Conservation (phyloP, 2,888 invertebrate genomes). For the Diplolepis rosae region DNA sequence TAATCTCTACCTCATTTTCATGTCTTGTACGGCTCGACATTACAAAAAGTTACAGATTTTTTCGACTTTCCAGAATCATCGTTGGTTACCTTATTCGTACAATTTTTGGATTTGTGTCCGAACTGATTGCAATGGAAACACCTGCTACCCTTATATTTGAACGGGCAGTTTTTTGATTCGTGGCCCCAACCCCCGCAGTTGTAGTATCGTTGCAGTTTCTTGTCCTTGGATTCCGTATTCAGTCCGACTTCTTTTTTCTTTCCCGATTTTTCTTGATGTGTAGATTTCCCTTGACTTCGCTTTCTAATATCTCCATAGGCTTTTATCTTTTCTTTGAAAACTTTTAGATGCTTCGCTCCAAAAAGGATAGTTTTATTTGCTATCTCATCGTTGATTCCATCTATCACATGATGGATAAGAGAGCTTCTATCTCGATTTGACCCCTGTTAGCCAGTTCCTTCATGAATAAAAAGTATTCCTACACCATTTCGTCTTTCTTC, state of each 20-base stretch:
- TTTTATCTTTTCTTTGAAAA: no score
- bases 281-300: conserved; percentile 30
- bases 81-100: neutral
- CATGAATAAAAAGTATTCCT: no score
- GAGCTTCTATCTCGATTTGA: conserved; percentile 29
- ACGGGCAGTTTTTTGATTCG: conserved; percentile 12
- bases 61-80: neutral
- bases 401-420: conserved; percentile 42
- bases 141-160: neutral
- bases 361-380: conserved; percentile 37
- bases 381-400: conserved; percentile 40
- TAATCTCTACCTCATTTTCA: neutral
- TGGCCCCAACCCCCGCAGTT: conserved; percentile 33
- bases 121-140: neutral
- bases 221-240: neutral
- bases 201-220: neutral
- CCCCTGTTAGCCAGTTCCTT: conserved; percentile 30
- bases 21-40: neutral
- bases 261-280: conserved; percentile 30
- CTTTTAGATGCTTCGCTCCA: conserved; percentile 31
- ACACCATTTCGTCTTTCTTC: conserved; percentile 34
- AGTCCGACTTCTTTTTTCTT: neutral
- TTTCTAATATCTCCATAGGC: no score
- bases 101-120: neutral
- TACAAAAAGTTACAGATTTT: neutral